Conservation (phyloP, 2,113 vertebrate species). For the Sitta europaea region DNA sequence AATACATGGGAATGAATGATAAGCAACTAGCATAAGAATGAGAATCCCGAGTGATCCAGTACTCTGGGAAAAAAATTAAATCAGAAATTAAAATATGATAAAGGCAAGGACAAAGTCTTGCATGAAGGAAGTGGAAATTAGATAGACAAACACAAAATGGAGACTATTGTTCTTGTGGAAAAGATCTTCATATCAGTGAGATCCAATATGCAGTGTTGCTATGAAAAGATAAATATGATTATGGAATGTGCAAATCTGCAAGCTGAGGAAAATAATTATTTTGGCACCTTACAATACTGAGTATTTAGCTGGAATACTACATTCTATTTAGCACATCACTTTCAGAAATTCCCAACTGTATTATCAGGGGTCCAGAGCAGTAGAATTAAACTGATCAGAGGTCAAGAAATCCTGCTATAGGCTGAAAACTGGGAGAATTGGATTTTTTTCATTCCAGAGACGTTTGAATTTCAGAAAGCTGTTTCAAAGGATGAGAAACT, state of each 20-base stretch:
- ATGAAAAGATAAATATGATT: not conserved
- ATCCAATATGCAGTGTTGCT: not conserved
- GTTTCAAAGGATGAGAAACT: not conserved
- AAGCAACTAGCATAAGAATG: not conserved
- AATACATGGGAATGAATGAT: not conserved
- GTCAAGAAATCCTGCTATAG: not conserved
- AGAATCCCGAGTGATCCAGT: not conserved
- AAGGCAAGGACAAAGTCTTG: not conserved
- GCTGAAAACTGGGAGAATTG: not conserved
- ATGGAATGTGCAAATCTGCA: not conserved
- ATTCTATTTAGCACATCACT: not conserved
- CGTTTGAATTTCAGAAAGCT: not conserved
- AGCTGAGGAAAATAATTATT: not conserved
- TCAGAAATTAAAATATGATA: not conserved
- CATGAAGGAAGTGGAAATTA: not conserved
- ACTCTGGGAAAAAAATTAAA: not conserved
- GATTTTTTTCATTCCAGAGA: not conserved
- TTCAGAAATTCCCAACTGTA: not conserved
- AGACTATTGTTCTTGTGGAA: not conserved
- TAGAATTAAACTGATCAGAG: not conserved
- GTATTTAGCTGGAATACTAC: not conserved
- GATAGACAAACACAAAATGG: not conserved
- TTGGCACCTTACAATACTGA: not conserved
- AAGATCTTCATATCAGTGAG: not conserved
- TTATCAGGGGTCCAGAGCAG: not conserved